A percentile compares a stretch with the other conserved stretches of the same genome.
These are phyloP conservation scores for Progne subis DNA, from an alignment of 2,113 vertebrate species.

Conservation along the genomic window DNA sequence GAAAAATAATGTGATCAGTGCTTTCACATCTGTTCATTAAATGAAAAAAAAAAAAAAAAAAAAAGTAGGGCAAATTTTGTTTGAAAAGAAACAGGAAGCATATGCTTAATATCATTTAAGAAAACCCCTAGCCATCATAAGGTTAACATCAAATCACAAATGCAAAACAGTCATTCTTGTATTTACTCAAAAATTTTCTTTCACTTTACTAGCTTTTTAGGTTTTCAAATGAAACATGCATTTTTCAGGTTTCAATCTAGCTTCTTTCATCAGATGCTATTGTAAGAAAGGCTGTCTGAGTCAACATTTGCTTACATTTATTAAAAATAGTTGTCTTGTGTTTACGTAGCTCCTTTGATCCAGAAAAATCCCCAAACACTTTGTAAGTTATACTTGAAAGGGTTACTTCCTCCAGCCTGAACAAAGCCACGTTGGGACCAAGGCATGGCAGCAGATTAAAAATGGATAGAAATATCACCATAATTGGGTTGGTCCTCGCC, in stretches of 20 bases:
- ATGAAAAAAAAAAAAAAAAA: neutral
- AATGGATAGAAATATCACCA: neutral
- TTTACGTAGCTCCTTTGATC: conserved; percentile 40
- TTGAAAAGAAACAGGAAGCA: conserved; percentile 68
- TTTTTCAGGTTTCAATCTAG: conserved; percentile 30
- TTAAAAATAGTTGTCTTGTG: conserved; percentile 55
- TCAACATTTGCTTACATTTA: conserved; percentile 52
- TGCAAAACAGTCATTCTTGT: conserved; percentile 54
- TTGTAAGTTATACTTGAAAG: conserved; percentile 2
- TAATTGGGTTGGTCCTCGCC: neutral
- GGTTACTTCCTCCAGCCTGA: neutral
- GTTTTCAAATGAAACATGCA: neutral
- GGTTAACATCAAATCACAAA: conserved; percentile 66
- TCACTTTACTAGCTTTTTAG: conserved; percentile 11
- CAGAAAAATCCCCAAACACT: conserved; percentile 2
- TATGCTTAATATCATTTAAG: conserved; percentile 58
- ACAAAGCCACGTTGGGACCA: neutral
- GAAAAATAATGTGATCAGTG: conserved; percentile 44
- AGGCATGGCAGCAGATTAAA: neutral
- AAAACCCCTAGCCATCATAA: conserved; percentile 3
- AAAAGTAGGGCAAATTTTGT: conserved; percentile 27
- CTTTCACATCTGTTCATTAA: conserved; percentile 64
- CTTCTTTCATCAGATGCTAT: conserved; percentile 33
- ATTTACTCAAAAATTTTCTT: conserved; percentile 40
- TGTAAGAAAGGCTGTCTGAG: neutral